A percentile compares a stretch with the other conserved stretches of the same genome.
Conservation (phyloP, 2,797 vertebrate species). For the Alca torda region DNA sequence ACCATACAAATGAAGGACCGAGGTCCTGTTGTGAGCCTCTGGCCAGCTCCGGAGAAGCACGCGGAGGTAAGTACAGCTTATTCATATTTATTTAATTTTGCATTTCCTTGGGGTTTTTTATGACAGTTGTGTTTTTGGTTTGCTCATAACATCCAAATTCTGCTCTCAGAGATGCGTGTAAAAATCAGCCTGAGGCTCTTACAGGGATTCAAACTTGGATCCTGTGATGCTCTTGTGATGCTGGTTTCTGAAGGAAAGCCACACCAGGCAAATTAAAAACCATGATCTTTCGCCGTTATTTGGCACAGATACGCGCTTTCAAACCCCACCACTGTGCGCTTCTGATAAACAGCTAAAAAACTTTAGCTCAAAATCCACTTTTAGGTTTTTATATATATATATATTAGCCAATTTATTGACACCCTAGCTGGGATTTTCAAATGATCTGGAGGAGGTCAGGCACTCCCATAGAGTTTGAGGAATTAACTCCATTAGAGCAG, state of each 20-base stretch:
- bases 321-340: neutral
- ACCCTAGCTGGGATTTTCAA: neutral
- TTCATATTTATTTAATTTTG: neutral
- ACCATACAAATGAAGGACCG: slow-evolving; percentile 89
- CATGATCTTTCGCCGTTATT: neutral
- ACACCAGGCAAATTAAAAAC: neutral
- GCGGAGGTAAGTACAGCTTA: slow-evolving; percentile 73
- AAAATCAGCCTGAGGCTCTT: neutral
- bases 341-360: neutral
- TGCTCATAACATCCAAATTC: neutral
- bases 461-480: neutral
- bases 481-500: neutral
- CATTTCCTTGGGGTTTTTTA: neutral
- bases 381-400: neutral
- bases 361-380: neutral
- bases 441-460: neutral
- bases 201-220: neutral
- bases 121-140: neutral
- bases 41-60: slow-evolving; percentile 82
- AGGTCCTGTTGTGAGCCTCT: slow-evolving; percentile 91
- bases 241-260: neutral
- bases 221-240: neutral
- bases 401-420: neutral
- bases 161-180: neutral
- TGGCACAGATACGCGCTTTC: neutral